Evolutionary conservation across 2,113 vertebrate genomes (phyloP).

Genomic region (Heloderma charlesbogerti): DNA sequence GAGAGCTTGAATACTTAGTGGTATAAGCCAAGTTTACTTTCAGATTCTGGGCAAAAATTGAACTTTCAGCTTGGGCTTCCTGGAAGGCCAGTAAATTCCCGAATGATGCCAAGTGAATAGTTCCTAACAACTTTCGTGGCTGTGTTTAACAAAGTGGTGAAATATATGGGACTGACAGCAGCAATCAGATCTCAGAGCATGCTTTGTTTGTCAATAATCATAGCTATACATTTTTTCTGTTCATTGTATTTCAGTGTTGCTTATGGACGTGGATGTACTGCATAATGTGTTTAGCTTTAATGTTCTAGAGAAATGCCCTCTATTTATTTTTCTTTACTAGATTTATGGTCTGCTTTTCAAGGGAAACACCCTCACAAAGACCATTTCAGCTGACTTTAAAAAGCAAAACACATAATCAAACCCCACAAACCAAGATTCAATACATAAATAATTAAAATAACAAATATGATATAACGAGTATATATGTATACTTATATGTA

Average conservation of each 20-base stretch:
- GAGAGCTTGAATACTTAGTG: constrained; percentile 2
- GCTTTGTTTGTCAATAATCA: not conserved
- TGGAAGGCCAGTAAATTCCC: not conserved
- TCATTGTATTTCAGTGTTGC: not conserved
- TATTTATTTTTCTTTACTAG: not conserved
- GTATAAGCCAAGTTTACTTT: not conserved
- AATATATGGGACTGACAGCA: not conserved
- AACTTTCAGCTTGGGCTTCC: not conserved
- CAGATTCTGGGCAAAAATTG: not conserved
- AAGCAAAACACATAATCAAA: no score
- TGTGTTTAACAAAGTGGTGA: not conserved
- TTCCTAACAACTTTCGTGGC: not conserved
- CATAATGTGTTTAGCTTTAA: not conserved
- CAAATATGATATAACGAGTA: no score
- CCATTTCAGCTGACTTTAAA: no score
- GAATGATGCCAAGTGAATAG: not conserved
- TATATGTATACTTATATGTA: no score
- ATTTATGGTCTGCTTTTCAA: no score
- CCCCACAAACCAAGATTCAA: no score
- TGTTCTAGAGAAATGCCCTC: not conserved
- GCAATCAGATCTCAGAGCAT: not conserved
- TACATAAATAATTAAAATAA: no score
- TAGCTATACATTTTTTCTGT: not conserved
- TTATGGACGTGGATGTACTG: rapidly evolving
- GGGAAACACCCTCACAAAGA: no score